Percentiles rank a stretch among this genome's conserved stretches.
phyloP scores from a whole-genome alignment of 2,797 vertebrate genomes.

The Iguana delicatissima region DNA sequence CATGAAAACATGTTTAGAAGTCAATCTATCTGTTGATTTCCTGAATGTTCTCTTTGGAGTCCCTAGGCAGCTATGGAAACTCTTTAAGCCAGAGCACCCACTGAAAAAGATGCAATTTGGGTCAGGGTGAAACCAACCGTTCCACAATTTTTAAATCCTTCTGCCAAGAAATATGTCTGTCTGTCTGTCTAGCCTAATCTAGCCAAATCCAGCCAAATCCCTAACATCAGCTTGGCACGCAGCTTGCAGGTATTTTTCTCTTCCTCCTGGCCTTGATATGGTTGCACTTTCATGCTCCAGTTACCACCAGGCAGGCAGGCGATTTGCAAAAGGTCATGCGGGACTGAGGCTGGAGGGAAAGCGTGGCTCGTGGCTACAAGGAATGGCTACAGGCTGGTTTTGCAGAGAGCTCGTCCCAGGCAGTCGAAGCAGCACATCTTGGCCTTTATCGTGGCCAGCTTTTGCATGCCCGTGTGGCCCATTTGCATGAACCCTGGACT shows the following conservation, averaged over 20 bases:
- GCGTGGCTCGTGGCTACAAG: not conserved
- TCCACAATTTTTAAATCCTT: not conserved
- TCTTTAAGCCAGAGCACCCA: not conserved
- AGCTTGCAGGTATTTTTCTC: not conserved
- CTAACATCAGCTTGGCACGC: not conserved
- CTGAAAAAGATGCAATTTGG: not conserved
- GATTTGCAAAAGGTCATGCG: not conserved
- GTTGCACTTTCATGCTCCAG: not conserved
- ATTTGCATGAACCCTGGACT: too few species aligned
- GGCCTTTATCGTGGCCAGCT: too few species aligned
- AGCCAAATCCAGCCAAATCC: slow-evolving; percentile 12
- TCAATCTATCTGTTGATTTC: not conserved
- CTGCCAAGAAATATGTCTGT: too few species aligned
- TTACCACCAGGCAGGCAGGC: not conserved
- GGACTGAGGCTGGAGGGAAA: not conserved
- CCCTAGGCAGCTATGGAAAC: not conserved
- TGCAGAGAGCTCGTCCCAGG: not conserved
- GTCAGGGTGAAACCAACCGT: not conserved
- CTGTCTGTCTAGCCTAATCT: too few species aligned
- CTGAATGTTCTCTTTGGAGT: not conserved
- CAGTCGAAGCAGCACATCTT: too few species aligned
- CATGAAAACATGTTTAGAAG: not conserved
- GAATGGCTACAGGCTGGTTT: not conserved
- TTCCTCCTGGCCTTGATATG: not conserved
- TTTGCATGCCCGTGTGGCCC: too few species aligned